Percentiles rank a stretch among this genome's conserved stretches.
Evolutionary conservation across 2,888 invertebrate genomes (phyloP).

Genomic region (Cyclophora albipunctata): DNA sequence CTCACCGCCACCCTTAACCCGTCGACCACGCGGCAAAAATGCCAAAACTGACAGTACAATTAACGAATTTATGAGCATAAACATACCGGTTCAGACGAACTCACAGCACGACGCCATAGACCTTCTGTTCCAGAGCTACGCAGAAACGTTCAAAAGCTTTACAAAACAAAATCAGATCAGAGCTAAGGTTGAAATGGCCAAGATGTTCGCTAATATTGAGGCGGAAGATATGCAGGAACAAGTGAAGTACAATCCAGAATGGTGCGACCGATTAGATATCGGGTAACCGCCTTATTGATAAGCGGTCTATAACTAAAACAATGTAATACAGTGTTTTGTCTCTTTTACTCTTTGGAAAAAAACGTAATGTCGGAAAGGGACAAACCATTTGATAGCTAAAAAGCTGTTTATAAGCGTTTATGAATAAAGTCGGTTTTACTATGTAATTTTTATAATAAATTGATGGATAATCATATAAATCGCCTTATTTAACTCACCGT

Average conservation of each 20-base stretch:
- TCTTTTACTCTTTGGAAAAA: no score
- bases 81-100: slow-evolving; percentile 2
- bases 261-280: no score
- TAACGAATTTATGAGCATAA: slow-evolving; percentile 8
- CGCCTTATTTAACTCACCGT: no score
- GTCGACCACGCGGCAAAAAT: slow-evolving; percentile 2
- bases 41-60: slow-evolving; percentile 3
- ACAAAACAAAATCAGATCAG: slow-evolving; percentile 4
- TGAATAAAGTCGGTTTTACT: no score
- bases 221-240: slow-evolving; percentile 4
- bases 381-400: no score
- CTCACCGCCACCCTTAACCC: background rate
- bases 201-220: slow-evolving; percentile 6
- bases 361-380: no score
- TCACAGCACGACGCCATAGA: slow-evolving; percentile 7
- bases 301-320: no score
- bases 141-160: slow-evolving; percentile 6
- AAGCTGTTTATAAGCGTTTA: no score
- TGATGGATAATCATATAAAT: background rate
- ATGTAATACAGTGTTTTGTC: no score
- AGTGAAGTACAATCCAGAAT: background rate
- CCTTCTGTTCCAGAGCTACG: slow-evolving; percentile 8
- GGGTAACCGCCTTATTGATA: no score
- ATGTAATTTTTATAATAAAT: background rate
- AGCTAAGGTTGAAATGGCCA: slow-evolving; percentile 5